Percentiles rank a stretch among this genome's conserved stretches.
phyloP scores from a whole-genome alignment of 2,888 invertebrate species.

The Sesia bembeciformis region DNA sequence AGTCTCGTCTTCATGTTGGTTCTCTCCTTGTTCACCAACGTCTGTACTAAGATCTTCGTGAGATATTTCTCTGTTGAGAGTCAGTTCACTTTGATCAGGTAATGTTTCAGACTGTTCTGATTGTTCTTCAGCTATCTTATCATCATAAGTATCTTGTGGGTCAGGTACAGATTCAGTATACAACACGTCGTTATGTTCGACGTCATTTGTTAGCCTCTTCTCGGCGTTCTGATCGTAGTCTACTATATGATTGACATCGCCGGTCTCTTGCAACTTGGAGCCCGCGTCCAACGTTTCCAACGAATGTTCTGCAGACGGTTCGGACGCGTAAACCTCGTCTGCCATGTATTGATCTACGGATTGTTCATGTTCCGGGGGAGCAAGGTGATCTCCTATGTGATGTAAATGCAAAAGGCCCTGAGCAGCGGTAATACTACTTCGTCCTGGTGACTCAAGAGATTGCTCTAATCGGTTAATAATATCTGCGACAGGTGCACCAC shows the following conservation, averaged over 20 bases:
- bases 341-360: conserved; percentile 55
- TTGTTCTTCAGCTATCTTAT: conserved; percentile 27
- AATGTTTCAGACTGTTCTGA: conserved; percentile 18
- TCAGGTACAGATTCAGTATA: conserved; percentile 52
- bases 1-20: conserved; percentile 6
- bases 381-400: conserved; percentile 47
- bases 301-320: conserved; percentile 31
- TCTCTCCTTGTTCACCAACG: conserved; percentile 10
- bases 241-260: conserved; percentile 37
- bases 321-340: conserved; percentile 36
- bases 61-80: conserved; percentile 21
- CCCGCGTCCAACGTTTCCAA: conserved; percentile 33
- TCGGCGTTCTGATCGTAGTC: conserved; percentile 38
- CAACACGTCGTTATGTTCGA: conserved; percentile 26
- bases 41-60: conserved; percentile 12
- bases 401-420: conserved; percentile 59
- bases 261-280: conserved; percentile 27
- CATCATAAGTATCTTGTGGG: conserved; percentile 31
- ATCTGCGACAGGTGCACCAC: conserved; percentile 69
- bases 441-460: conserved; percentile 69
- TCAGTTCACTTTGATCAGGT: conserved; percentile 36
- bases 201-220: conserved; percentile 41
- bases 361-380: conserved; percentile 38
- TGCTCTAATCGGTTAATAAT: conserved; percentile 78
- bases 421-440: conserved; percentile 57